Base-by-base conservation (phyloP, 2,797 vertebrate genomes). In the Tauraco hartlaubi region DNA sequence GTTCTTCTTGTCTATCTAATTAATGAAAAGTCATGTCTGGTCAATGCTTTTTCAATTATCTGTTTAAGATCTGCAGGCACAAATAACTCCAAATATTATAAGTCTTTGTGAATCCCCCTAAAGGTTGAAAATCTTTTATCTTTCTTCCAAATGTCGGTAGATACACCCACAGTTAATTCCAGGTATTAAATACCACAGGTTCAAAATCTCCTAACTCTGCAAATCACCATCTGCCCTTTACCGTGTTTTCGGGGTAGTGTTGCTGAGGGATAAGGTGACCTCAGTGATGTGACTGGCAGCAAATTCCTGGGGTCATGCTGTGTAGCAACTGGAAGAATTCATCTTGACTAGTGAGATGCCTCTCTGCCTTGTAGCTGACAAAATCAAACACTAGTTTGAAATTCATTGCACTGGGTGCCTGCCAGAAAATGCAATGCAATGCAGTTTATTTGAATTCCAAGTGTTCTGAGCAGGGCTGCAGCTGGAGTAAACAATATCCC, bases 391-490 rank as follows among this genome's bases (percentile, higher is more conserved):
- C 64, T 90, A 58, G 56, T 83, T 77, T 85, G 56, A 94, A 92
- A 94, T 88, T 92, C 72, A 72, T 91, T 90, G 75, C 31, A 16
- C 56, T 88, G 91, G 16, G n/a, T 81, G 54, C n/a, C 56, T 95
- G 87, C 87, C 94, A 97, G 90, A 94, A 94, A 91, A 88, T 61
- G 90, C 80, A 88, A 35, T 55, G 76, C 75, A 74, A 80, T 68
- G 56, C 41, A 90, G 49, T 92, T 95, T 85, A 91, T 95, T 92
- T 91, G 85, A 92, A 95, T 94, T 92, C 82, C 85, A 72, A 92
- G 19, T 74, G 61, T 64, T 91, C 64, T 90, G 43, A 91, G 63
- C 15, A 16, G 72, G 64, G 39, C 33, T 94, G 90, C 91, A 94
- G 72, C 76, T 94, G 75, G 41, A 85, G 89, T 88, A 95, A 95